Conservation (phyloP, 2,113 vertebrate species). For the Corythornis madagascariensis region DNA sequence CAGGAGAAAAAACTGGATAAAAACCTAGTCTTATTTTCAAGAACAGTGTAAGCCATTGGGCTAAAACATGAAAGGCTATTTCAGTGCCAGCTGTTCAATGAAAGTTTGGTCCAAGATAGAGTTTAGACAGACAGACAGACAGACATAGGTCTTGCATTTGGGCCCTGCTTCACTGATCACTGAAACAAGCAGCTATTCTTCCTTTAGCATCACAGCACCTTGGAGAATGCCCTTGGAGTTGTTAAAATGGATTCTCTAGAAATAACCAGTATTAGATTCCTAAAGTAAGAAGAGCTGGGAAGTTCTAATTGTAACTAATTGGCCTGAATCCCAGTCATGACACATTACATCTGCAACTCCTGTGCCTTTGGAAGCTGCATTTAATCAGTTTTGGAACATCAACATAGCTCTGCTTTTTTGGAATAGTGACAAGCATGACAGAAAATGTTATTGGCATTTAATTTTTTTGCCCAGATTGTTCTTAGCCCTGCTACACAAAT, state of each 20-base stretch:
- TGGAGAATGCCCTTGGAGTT: neutral
- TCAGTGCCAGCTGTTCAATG: neutral
- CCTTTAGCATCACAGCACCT: neutral
- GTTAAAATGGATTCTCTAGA: neutral
- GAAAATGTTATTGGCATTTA: neutral
- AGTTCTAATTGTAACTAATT: neutral
- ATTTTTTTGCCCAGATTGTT: neutral
- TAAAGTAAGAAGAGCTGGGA: neutral
- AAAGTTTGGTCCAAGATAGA: neutral
- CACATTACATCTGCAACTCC: neutral
- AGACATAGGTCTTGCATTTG: fast-evolving
- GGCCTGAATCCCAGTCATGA: neutral
- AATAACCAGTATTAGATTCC: neutral
- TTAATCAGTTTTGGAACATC: neutral
- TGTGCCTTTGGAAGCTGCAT: neutral
- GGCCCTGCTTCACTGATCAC: neutral
- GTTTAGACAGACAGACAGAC: no score
- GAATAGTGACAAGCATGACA: neutral
- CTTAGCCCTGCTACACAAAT: neutral
- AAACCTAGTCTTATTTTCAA: neutral
- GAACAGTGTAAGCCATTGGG: neutral
- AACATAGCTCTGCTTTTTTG: neutral
- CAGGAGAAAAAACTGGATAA: neutral
- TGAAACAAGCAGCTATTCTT: neutral
- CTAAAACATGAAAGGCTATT: neutral